Evolutionary conservation across 2,113 vertebrate species (phyloP).

Genomic region (Zosterops japonicus): DNA sequence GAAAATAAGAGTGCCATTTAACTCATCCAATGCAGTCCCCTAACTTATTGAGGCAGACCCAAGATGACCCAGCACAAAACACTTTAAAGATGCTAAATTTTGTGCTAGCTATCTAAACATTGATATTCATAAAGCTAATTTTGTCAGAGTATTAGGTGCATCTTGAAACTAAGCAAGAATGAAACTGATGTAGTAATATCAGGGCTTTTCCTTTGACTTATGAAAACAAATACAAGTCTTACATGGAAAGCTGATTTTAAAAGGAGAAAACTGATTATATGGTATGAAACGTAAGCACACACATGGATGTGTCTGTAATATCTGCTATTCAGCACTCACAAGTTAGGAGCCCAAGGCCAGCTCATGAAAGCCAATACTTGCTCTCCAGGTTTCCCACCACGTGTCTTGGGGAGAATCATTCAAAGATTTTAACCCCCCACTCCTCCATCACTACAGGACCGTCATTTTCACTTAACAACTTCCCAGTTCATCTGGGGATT

Average conservation of each 20-base stretch:
- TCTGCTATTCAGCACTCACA: not conserved
- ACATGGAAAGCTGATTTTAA: not conserved
- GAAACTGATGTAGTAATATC: not conserved
- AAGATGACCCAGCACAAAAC: not conserved
- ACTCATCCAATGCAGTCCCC: not conserved
- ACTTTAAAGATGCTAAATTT: not conserved
- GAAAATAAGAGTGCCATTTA: not conserved
- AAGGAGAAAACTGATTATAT: not conserved
- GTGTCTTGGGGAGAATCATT: not conserved
- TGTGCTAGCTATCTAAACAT: not conserved
- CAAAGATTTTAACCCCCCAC: not conserved
- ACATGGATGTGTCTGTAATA: not conserved
- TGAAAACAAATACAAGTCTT: not conserved
- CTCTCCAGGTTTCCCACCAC: not conserved
- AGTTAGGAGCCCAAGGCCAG: not conserved
- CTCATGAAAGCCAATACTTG: not conserved
- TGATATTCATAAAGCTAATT: not conserved
- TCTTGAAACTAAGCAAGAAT: not conserved
- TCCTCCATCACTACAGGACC: not conserved
- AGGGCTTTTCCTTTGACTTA: not conserved
- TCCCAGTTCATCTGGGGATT: conserved; percentile 45
- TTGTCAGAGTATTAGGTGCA: not conserved
- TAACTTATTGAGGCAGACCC: not conserved
- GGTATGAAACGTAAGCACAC: not conserved
- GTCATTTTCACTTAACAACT: conserved; percentile 48